phyloP scores from a whole-genome alignment of 2,797 vertebrate genomes.

The Spondyliosoma cantharus region DNA sequence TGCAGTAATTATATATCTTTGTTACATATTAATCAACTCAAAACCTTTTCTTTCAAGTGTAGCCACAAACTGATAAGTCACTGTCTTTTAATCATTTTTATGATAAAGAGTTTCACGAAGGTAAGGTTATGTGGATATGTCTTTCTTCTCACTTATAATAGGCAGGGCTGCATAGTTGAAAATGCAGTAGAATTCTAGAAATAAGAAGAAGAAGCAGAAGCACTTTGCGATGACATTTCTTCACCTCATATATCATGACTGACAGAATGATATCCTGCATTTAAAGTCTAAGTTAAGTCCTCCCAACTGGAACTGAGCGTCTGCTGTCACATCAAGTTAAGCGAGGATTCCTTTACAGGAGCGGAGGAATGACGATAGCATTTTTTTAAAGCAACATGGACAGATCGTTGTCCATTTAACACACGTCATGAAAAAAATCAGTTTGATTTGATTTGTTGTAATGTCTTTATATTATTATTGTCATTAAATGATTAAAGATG shows the following conservation, averaged over 20 bases:
- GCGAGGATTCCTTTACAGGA: constrained; percentile 64
- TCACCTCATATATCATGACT: constrained; percentile 78
- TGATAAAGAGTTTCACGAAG: constrained; percentile 51
- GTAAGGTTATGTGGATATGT: constrained; percentile 54
- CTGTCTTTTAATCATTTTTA: constrained; percentile 54
- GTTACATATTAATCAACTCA: constrained; percentile 70
- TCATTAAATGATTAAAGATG: background rate
- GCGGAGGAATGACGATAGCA: constrained; percentile 50
- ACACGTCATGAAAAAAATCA: background rate
- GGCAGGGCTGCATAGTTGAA: constrained; percentile 41
- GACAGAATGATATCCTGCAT: constrained; percentile 79
- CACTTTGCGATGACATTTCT: constrained; percentile 56
- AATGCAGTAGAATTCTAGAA: constrained; percentile 68
- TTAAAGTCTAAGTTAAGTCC: constrained; percentile 78
- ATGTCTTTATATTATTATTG: background rate
- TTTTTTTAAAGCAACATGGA: constrained; percentile 30
- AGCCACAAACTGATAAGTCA: constrained; percentile 66
- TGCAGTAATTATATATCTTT: constrained; percentile 60
- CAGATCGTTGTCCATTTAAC: constrained; percentile 23
- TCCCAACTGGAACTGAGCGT: constrained; percentile 70
- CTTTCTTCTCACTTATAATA: constrained; percentile 59
- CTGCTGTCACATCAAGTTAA: constrained; percentile 76
- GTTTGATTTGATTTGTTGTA: background rate
- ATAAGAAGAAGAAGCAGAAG: constrained; percentile 65
- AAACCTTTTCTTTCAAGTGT: constrained; percentile 36